Evolutionary conservation across 2,888 invertebrate genomes (phyloP).

Genomic region (Cerceris rybyensis): DNA sequence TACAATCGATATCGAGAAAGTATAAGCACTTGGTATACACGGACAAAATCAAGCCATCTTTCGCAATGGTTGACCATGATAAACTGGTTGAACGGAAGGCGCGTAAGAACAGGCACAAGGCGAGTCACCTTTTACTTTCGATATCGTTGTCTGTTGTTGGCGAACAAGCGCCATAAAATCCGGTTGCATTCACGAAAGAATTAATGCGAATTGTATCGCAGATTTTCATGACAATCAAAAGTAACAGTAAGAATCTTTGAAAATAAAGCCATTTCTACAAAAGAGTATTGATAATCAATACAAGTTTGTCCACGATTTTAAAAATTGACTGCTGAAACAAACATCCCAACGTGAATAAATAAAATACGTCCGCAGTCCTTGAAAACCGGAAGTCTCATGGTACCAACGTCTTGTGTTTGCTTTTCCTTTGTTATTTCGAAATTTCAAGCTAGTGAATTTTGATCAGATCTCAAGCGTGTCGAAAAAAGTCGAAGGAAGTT

Average conservation of each 20-base stretch:
- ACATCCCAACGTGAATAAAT: no score
- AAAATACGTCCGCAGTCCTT: no score
- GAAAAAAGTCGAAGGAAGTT: no score
- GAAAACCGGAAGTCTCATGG: no score
- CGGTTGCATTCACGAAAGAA: conserved; percentile 47
- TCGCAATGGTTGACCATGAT: conserved; percentile 48
- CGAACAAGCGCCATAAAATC: conserved; percentile 37
- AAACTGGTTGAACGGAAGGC: conserved; percentile 50
- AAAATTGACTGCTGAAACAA: no score
- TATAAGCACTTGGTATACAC: neutral
- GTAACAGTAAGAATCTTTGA: neutral
- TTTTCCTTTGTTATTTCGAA: no score
- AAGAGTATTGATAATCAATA: neutral
- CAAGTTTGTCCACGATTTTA: no score
- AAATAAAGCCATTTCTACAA: no score
- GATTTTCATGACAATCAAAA: neutral
- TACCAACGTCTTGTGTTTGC: no score
- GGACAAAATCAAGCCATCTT: conserved; percentile 31
- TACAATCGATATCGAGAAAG: conserved; percentile 7
- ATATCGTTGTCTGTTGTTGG: conserved; percentile 56
- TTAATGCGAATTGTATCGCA: conserved; percentile 15
- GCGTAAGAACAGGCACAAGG: conserved; percentile 76
- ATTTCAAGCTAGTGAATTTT: no score
- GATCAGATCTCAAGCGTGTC: no score
- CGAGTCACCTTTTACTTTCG: conserved; percentile 79